phyloP scores from a whole-genome alignment of 2,888 invertebrate genomes.

The Actias luna region DNA sequence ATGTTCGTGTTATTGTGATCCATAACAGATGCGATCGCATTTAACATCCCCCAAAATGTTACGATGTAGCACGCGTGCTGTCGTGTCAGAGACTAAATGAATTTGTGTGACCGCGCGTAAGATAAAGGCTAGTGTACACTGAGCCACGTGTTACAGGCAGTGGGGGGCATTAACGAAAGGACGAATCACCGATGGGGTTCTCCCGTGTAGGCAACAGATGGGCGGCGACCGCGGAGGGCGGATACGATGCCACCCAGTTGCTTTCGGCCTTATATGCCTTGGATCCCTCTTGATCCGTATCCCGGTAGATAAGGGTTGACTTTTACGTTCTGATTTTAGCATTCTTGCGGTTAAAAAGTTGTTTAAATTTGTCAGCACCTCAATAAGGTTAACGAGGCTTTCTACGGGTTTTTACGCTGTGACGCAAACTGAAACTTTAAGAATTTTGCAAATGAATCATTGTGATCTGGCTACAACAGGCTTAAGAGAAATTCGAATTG shows the following conservation, averaged over 20 bases:
- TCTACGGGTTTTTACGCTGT: conserved; percentile 21
- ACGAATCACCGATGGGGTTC: conserved; percentile 60
- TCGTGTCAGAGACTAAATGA: conserved; percentile 75
- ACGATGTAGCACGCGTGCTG: conserved; percentile 71
- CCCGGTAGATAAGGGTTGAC: conserved; percentile 55
- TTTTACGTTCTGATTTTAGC: conserved; percentile 37
- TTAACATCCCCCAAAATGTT: conserved; percentile 68
- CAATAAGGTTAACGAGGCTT: conserved; percentile 9
- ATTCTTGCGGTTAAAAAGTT: conserved; percentile 24
- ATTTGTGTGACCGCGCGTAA: conserved; percentile 68
- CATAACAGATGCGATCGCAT: conserved; percentile 63
- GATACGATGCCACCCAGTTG: conserved; percentile 56
- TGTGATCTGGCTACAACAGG: not conserved
- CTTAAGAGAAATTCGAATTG: not conserved
- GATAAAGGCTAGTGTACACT: conserved; percentile 65
- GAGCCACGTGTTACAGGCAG: conserved; percentile 58
- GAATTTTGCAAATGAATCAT: conserved; percentile 1
- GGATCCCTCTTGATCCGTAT: conserved; percentile 41
- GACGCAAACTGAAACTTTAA: conserved; percentile 17
- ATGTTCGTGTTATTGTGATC: conserved; percentile 64
- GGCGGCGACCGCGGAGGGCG: conserved; percentile 50
- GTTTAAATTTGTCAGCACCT: not conserved
- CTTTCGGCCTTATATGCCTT: conserved; percentile 52
- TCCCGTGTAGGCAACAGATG: conserved; percentile 47
- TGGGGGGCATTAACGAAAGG: conserved; percentile 50